These are phyloP conservation scores for mouse (Mus musculus) DNA, from an alignment of 2,113 vertebrate species.

Conservation along the genomic window GRCm39 chr4:120045501-120046000, in stretches of 20 bases:
- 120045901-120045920: background rate
- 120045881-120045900: conserved; percentile 68
- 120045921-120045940: conserved; percentile 1
- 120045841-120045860: background rate
- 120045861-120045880: conserved; percentile 57
- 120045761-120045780: background rate
- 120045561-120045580: background rate
- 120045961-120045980: background rate
- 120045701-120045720: background rate
- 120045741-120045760: background rate
- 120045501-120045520: background rate
- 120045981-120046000: background rate
- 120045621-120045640: background rate
- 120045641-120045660: background rate
- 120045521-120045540: background rate
- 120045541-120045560: background rate
- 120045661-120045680: background rate
- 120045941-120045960: conserved; percentile 57
- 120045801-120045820: background rate
- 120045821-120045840: background rate
- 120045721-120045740: background rate
- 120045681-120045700: background rate
- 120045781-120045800: background rate
- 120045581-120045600: background rate
- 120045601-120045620: background rate